These are phyloP conservation scores for Linepithema humile DNA, from an alignment of 1,140 invertebrate genomes.

Conservation along the genomic window DNA sequence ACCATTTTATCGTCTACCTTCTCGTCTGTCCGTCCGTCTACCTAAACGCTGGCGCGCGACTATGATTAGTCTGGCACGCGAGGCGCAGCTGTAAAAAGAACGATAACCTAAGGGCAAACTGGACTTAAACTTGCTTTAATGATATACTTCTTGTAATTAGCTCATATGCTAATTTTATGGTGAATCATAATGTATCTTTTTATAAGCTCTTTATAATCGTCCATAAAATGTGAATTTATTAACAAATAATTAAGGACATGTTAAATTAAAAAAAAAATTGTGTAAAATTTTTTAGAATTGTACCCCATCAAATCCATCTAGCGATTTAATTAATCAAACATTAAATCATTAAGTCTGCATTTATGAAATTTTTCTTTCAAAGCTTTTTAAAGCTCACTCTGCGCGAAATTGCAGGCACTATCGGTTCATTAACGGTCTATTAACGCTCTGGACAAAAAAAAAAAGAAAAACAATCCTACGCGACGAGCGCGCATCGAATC, in stretches of 20 bases:
- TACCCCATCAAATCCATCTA: too few species aligned
- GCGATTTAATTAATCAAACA: too few species aligned
- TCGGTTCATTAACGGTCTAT: background rate
- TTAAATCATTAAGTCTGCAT: too few species aligned
- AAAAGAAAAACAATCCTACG: background rate
- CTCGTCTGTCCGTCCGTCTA: too few species aligned
- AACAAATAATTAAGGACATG: background rate
- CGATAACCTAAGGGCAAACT: background rate
- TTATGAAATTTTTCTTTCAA: background rate
- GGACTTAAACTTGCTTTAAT: background rate
- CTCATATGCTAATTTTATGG: background rate
- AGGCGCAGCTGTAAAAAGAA: too few species aligned
- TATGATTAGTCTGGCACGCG: too few species aligned
- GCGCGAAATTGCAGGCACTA: background rate
- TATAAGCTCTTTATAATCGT: background rate
- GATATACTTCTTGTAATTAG: background rate
- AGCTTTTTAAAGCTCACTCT: background rate
- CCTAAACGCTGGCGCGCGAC: too few species aligned
- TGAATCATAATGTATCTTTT: background rate
- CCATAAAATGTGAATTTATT: background rate
- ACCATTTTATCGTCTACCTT: too few species aligned
- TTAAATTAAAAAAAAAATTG: background rate
- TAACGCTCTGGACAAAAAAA: background rate
- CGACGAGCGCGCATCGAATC: background rate
- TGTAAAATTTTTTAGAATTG: background rate